Conservation (phyloP, 2,888 invertebrate species). For the Parasteatoda lunata region DNA sequence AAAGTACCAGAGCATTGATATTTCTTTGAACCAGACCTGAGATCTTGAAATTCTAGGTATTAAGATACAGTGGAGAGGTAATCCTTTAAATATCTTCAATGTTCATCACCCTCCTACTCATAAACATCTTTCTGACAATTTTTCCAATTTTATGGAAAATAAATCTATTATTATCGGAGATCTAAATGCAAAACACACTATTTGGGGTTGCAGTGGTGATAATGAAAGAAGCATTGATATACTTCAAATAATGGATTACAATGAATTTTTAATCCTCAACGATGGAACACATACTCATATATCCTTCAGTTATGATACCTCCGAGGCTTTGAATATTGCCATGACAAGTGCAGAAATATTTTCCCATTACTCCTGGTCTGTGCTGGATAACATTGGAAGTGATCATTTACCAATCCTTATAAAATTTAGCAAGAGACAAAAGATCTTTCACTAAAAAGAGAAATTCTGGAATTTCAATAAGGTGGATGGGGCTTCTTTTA, state of each 20-base stretch:
- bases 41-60: background rate
- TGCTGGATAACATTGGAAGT: too few species aligned
- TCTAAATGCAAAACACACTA: constrained; percentile 14
- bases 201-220: background rate
- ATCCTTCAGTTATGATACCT: background rate
- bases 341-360: background rate
- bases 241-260: constrained; percentile 12
- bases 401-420: too few species aligned
- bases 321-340: background rate
- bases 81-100: background rate
- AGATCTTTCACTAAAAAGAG: too few species aligned
- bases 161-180: background rate
- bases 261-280: constrained; percentile 2
- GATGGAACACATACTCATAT: constrained; percentile 11
- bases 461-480: too few species aligned
- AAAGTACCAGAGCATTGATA: background rate
- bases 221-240: background rate
- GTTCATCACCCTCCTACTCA: background rate
- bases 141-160: constrained; percentile 6
- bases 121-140: background rate
- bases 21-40: background rate
- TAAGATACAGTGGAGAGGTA: background rate
- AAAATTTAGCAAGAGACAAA: too few species aligned
- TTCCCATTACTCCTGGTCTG: background rate
- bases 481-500: too few species aligned